Base-by-base conservation (phyloP, 2,888 invertebrate species). In the Eurois occulta region DNA sequence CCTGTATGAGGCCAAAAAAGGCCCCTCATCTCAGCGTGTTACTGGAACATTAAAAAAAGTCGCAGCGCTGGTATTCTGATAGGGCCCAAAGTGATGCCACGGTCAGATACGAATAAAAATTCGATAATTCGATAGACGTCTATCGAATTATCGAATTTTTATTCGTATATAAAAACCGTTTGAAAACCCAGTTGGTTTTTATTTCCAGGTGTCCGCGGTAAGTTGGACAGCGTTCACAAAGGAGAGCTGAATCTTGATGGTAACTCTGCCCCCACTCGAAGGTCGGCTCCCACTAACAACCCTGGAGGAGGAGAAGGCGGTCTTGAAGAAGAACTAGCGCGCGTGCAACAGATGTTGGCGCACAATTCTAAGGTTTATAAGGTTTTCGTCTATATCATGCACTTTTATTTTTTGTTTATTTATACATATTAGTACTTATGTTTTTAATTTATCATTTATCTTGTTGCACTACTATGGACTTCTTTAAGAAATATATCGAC, bases 311-410 rank as follows among this genome's bases (percentile, higher is more conserved):
- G 79, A 35, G 93, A 65, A 6, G 72, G 79, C n/a, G 64, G 98
- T 83, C 96, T 98, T 72, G 98, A 98, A 87, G 98, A 98, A 79
- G 99, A 99, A 94, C 94, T 99, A 84, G 98, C 98, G 85, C 97
- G 98, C 80, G 98, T 99, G 77, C 98, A 99, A 94, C 98, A 98
- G 83, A 97, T 99, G 96, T 95, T 99, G 91, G 99, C 99, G 85
- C 98, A 98, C 96, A 98, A 99, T 97, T 99, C 99, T 90, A 99
- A 99, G 98, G 98, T 98, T 97, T 97, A 96, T 96, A 97, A 97
- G 97, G 97, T 97, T 97, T 97, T 97, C 94, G 96, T 97, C 97
- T 97, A 97, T 97, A 97, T 94, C 91, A 93, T 95, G 96, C 96
- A 96, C 96, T 94, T 95, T 93, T 93, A 91, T 92, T 93, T 93